Evolutionary conservation across 2,888 invertebrate species (phyloP).

Genomic region (Prosopocoilus inquinatus): DNA sequence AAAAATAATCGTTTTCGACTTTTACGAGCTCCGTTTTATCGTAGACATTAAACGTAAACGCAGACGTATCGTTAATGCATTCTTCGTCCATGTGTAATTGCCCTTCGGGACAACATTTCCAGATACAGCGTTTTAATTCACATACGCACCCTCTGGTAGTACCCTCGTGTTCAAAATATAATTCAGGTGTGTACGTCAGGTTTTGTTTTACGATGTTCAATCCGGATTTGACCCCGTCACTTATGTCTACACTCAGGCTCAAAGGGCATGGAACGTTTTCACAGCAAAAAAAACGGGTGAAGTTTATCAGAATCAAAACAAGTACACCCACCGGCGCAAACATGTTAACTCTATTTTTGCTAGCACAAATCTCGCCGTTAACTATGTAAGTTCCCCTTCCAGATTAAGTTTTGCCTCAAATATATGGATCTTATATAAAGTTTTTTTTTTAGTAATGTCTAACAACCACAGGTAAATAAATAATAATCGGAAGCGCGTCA

Average conservation of each 20-base stretch:
- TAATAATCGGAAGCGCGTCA: too few species aligned
- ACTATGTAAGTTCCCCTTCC: too few species aligned
- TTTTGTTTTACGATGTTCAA: constrained; percentile 8
- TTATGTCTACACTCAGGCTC: constrained; percentile 5
- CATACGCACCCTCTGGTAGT: constrained; percentile 26
- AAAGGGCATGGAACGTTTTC: background rate
- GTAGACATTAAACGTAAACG: constrained; percentile 3
- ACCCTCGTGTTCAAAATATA: constrained; percentile 19
- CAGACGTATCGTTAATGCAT: constrained; percentile 5
- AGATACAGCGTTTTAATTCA: constrained; percentile 21
- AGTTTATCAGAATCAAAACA: too few species aligned
- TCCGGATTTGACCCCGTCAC: background rate
- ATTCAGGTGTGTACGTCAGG: constrained; percentile 16
- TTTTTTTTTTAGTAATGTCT: too few species aligned
- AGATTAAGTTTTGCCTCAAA: too few species aligned
- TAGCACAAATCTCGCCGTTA: too few species aligned
- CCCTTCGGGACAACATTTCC: constrained; percentile 22
- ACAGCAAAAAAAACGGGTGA: too few species aligned
- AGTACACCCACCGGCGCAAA: too few species aligned
- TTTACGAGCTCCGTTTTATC: background rate
- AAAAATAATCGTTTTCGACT: background rate
- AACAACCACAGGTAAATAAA: too few species aligned
- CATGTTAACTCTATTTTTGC: too few species aligned
- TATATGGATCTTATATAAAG: too few species aligned
- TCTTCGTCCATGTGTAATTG: constrained; percentile 10